Evolutionary conservation across 23 tunicate genomes (phyloP), one percentile per base, ranked within the genome.

Genomic region (Clavelina lepadiformis): DNA sequence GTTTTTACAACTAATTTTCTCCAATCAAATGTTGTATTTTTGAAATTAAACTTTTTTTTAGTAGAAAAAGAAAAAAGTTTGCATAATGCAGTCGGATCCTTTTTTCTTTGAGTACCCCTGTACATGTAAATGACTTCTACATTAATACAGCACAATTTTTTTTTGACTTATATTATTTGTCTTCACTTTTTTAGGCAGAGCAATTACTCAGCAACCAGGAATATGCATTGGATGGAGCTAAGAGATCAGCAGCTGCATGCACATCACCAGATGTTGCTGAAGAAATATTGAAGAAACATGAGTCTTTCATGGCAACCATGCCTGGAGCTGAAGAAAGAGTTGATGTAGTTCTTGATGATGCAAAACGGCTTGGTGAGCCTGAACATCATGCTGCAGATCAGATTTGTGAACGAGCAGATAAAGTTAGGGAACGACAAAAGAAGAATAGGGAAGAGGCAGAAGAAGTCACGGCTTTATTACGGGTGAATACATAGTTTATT

Each of bases 171-270:
- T 41, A 15, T 41, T 11, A 11, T 41, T 41, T 8, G 15, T 15
- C 15, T 41, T 41, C 15, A 15, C 15, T 59, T 21, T 20, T 56
- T 3, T 25, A 89, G 97, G 89, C 85, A 13, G 97, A 89, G 34
- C 89, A 89, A 63, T 28, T 89, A 23, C 80, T 89, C 20, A 89
- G 78, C 73, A 89, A 81, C 51, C 97, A 89, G 68, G 97, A 89
- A 36, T 89, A 81, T 56, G 89, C 80, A 2, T 41, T 89, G 63
- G 87, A 86, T 1, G 78, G 68, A 22, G 63, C 89, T 7, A 66
- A 72, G 11, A 51, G 91, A 19, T 66, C 74, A 1, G 76, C 82
- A 29, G 25, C 60, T 22, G 56, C 89, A 0, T 29, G 55, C 22
- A 58, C 69, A 1, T 38, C 80, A 13, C 83, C 87, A 2, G 97